Percentiles rank a stretch among this genome's conserved stretches.
Conservation (phyloP, 1,140 invertebrate species). For the Paralvinella palmiformis region DNA sequence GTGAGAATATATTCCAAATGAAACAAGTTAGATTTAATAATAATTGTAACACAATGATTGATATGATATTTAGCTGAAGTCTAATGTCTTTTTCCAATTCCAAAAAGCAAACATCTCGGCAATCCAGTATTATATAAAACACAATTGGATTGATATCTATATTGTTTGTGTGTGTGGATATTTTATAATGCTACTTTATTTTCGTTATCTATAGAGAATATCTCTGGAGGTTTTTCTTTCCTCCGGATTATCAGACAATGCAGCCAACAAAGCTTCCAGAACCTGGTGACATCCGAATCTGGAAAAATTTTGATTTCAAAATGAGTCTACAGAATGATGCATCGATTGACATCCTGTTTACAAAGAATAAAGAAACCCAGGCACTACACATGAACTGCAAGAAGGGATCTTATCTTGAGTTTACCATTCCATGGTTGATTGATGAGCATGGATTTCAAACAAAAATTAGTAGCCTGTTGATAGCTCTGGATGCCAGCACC, state of each 20-base stretch:
- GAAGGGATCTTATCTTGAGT: conserved; percentile 87
- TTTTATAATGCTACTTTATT: conserved; percentile 1
- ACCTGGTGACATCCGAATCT: conserved; percentile 79
- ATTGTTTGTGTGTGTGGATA: background rate
- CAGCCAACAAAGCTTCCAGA: conserved; percentile 56
- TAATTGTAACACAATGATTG: too few relatives aligned
- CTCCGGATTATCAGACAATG: conserved; percentile 52
- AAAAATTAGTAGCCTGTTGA: conserved; percentile 83
- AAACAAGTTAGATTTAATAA: too few relatives aligned
- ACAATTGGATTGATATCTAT: too few relatives aligned
- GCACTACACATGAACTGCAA: conserved; percentile 90
- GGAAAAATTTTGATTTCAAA: conserved; percentile 86
- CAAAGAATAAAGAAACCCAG: conserved; percentile 93
- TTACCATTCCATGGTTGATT: conserved; percentile 90
- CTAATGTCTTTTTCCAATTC: too few relatives aligned
- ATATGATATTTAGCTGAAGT: too few relatives aligned
- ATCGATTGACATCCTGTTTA: conserved; percentile 91
- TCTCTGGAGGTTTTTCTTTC: conserved; percentile 94
- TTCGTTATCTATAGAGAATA: conserved; percentile 61
- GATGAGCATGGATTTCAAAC: conserved; percentile 77
- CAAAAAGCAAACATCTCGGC: too few relatives aligned
- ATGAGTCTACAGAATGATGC: conserved; percentile 84
- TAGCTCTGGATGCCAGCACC: conserved; percentile 89
- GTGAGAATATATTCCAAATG: too few relatives aligned
- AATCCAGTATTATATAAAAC: too few relatives aligned